These are phyloP conservation scores for Oryzaephilus surinamensis DNA, from an alignment of 1,140 invertebrate genomes.

Conservation along the genomic window DNA sequence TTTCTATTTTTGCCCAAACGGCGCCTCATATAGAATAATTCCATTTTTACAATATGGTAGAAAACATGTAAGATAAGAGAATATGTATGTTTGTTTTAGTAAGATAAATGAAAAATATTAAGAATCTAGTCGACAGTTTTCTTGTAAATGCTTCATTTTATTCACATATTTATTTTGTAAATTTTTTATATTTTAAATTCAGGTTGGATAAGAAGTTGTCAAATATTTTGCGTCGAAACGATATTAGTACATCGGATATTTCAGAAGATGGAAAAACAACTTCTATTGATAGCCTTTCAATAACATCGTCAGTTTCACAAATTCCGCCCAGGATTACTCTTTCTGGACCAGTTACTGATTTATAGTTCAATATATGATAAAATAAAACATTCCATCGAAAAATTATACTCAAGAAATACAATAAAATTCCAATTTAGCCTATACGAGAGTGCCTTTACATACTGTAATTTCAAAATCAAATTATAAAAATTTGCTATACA, in stretches of 20 bases:
- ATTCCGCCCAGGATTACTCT: conserved; percentile 26
- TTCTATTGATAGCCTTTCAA: conserved; percentile 26
- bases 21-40: no score
- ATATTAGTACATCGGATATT: conserved; percentile 21
- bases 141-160: no score
- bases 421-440: no score
- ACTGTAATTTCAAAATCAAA: no score
- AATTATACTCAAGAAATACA: neutral
- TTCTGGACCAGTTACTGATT: conserved; percentile 34
- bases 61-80: no score
- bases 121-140: no score
- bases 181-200: conserved; percentile 8
- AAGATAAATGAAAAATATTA: no score
- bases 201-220: conserved; percentile 27
- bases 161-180: conserved; percentile 1
- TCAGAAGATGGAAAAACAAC: conserved; percentile 28
- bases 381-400: neutral
- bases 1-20: no score
- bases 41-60: no score
- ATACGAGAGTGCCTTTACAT: no score
- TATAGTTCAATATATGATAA: conserved; percentile 20
- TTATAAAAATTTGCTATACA: neutral
- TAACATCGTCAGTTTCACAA: conserved; percentile 20
- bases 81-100: no score
- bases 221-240: conserved; percentile 21